phyloP scores from a whole-genome alignment of 2,113 vertebrate genomes.

The Podocnemis expansa region DNA sequence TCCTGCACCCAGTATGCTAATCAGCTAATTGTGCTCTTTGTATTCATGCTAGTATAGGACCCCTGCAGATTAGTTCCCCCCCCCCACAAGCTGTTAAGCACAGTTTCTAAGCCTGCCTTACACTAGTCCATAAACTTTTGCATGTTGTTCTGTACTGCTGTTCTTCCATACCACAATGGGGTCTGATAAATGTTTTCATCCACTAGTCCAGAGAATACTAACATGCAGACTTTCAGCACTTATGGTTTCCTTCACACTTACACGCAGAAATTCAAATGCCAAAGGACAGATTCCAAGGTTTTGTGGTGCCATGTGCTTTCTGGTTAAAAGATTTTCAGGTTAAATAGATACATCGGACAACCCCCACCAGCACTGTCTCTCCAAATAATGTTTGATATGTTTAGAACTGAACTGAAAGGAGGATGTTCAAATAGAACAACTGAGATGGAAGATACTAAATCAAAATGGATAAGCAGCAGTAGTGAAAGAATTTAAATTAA shows the following conservation, averaged over 20 bases:
- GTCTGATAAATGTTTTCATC: background rate
- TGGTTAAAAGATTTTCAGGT: background rate
- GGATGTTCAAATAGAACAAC: background rate
- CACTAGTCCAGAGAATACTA: background rate
- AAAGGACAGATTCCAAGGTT: constrained; percentile 1
- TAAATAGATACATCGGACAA: constrained; percentile 38
- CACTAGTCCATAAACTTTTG: background rate
- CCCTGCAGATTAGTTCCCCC: too few relatives aligned
- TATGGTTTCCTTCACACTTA: background rate
- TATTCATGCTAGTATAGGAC: too few relatives aligned
- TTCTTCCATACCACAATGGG: background rate
- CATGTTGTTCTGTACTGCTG: background rate
- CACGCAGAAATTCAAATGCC: background rate
- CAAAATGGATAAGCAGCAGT: background rate
- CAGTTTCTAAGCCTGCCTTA: too few relatives aligned
- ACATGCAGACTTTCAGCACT: background rate
- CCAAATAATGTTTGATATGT: background rate
- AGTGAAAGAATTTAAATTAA: background rate
- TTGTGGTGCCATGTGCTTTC: background rate
- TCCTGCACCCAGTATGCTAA: too few relatives aligned
- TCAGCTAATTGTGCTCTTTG: too few relatives aligned
- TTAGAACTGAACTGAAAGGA: background rate
- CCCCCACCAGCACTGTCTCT: background rate
- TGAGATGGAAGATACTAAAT: background rate
- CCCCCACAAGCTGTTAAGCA: too few relatives aligned